phyloP scores from a whole-genome alignment of 2,113 vertebrate species.

The Hemicordylus capensis region DNA sequence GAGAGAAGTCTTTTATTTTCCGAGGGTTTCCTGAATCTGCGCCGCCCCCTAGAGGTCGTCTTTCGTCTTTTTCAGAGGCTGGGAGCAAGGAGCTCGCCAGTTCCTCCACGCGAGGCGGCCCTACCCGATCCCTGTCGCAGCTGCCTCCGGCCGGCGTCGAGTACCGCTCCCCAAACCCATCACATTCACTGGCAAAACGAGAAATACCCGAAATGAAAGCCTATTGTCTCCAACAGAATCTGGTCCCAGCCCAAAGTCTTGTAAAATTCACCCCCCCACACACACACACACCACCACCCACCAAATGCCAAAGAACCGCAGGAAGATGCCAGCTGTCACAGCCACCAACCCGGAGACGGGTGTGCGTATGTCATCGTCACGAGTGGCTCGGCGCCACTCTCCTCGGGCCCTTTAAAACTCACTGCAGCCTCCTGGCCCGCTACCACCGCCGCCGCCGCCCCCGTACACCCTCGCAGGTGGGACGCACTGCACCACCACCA shows the following conservation, averaged over 20 bases:
- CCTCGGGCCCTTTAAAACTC: background rate
- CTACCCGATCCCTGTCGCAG: background rate
- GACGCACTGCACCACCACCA: background rate
- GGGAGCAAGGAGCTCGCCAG: background rate
- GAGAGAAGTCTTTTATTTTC: background rate
- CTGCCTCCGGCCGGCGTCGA: background rate
- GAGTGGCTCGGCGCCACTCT: background rate
- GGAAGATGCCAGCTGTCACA: slow-evolving; percentile 21
- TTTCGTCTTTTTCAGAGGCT: background rate
- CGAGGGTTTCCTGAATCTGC: background rate
- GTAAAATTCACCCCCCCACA: background rate
- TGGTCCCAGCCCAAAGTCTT: background rate
- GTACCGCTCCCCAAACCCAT: background rate
- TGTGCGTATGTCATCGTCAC: background rate
- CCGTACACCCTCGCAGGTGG: background rate
- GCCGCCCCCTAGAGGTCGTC: slow-evolving; percentile 47
- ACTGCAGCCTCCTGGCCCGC: background rate
- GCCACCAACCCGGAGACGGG: background rate
- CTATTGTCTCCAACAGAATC: background rate
- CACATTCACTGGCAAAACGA: background rate
- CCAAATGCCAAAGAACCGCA: background rate
- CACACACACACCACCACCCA: too few species aligned
- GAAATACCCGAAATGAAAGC: background rate
- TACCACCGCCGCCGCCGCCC: background rate
- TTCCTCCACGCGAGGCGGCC: background rate